Evolutionary conservation across 2,888 invertebrate genomes (phyloP).

Genomic region (Dastarcus helophoroides): DNA sequence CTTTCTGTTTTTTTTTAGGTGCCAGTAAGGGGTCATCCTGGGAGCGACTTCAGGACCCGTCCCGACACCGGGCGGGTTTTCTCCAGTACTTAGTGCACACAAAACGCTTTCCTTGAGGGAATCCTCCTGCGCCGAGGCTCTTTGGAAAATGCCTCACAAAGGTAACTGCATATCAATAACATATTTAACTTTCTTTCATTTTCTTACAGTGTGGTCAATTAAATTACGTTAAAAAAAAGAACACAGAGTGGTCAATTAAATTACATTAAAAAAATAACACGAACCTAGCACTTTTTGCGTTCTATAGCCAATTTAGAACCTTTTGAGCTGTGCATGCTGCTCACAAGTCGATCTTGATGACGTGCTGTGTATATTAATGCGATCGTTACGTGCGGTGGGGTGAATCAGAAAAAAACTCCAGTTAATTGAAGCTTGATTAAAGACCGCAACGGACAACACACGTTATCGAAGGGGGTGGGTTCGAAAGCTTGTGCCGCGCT

Average conservation of each 20-base stretch:
- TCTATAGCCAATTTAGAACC: slow-evolving; percentile 1
- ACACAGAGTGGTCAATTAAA: no score
- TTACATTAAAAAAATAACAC: no score
- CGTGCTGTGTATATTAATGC: slow-evolving; percentile 31
- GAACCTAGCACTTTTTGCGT: no score
- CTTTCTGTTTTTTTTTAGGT: slow-evolving; percentile 24
- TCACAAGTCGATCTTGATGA: slow-evolving; percentile 22
- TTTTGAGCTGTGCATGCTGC: slow-evolving; percentile 17
- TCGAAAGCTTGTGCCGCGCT: no score
- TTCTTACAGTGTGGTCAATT: no score
- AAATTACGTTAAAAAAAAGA: no score
- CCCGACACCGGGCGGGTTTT: slow-evolving; percentile 45
- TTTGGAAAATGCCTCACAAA: slow-evolving; percentile 84
- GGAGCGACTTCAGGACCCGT: slow-evolving; percentile 52
- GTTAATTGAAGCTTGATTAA: slow-evolving; percentile 39
- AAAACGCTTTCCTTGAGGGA: slow-evolving; percentile 58
- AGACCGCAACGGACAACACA: slow-evolving; percentile 29
- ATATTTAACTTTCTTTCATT: no score
- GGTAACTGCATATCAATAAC: slow-evolving; percentile 47
- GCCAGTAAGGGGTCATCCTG: slow-evolving; percentile 37
- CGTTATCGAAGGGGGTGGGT: background rate
- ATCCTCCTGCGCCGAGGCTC: slow-evolving; percentile 61
- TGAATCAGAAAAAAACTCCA: slow-evolving; percentile 25
- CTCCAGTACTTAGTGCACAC: slow-evolving; percentile 41
- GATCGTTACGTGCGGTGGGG: slow-evolving; percentile 27